These are phyloP conservation scores for Diarsia brunnea DNA, from an alignment of 2,888 invertebrate genomes.

Conservation along the genomic window DNA sequence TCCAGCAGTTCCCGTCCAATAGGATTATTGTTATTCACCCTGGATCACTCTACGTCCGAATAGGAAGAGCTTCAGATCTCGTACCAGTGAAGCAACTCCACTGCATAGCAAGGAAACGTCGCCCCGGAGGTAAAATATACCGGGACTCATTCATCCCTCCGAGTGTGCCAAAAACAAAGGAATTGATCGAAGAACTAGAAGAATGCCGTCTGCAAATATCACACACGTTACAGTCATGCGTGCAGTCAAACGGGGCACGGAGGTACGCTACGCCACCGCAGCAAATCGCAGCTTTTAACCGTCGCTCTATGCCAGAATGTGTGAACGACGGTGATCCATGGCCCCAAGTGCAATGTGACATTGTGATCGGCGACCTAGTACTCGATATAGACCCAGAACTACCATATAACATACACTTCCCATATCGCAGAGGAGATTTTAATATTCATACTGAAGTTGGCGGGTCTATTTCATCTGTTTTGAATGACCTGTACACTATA, in stretches of 20 bases:
- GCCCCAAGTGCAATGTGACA: slow-evolving; percentile 92
- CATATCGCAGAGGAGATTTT: slow-evolving; percentile 96
- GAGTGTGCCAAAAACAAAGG: slow-evolving; percentile 92
- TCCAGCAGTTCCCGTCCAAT: slow-evolving; percentile 93
- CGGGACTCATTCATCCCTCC: slow-evolving; percentile 93
- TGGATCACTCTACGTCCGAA: slow-evolving; percentile 96
- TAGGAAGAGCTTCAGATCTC: slow-evolving; percentile 97
- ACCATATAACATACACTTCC: slow-evolving; percentile 97
- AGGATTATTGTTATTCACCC: slow-evolving; percentile 98
- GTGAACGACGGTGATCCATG: slow-evolving; percentile 91
- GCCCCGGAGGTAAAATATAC: slow-evolving; percentile 89
- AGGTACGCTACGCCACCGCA: slow-evolving; percentile 97
- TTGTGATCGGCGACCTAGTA: slow-evolving; percentile 95
- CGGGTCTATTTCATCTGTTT: slow-evolving; percentile 95
- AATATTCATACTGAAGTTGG: slow-evolving; percentile 96
- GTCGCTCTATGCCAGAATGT: slow-evolving; percentile 93
- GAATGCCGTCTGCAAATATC: slow-evolving; percentile 96
- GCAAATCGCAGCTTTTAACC: slow-evolving; percentile 97
- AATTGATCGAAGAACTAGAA: slow-evolving; percentile 94
- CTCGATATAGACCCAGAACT: slow-evolving; percentile 92
- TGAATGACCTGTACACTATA: slow-evolving; percentile 96
- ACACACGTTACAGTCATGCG: slow-evolving; percentile 95
- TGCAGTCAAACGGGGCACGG: slow-evolving; percentile 95
- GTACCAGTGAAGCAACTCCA: slow-evolving; percentile 96
- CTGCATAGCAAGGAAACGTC: slow-evolving; percentile 94